Percentiles rank a stretch among this genome's conserved stretches.
These are phyloP conservation scores for Dromococcyx pavoninus DNA, from an alignment of 2,797 vertebrate species.

Conservation along the genomic window DNA sequence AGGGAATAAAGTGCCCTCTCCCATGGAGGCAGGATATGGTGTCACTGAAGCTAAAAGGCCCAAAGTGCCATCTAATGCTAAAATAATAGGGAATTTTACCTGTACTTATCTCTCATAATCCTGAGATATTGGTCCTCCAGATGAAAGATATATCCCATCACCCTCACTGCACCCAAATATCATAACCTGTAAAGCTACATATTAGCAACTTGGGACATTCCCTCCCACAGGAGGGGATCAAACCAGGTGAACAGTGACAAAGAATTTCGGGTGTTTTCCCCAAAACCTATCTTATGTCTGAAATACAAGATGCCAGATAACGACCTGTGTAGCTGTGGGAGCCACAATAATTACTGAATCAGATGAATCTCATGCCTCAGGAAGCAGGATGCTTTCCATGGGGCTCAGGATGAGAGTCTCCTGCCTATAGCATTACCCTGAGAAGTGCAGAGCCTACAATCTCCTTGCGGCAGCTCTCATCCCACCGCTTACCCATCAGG, in stretches of 20 bases:
- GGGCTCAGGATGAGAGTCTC: background rate
- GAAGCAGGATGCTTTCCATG: background rate
- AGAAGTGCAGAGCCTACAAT: background rate
- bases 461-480: fast-evolving
- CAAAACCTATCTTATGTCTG: background rate
- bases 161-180: background rate
- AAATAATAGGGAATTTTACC: conserved; percentile 61
- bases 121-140: conserved; percentile 41
- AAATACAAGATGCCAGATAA: background rate
- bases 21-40: conserved; percentile 27
- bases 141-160: conserved; percentile 33
- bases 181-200: background rate
- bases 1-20: conserved; percentile 43
- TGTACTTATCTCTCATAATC: conserved; percentile 38
- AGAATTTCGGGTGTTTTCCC: fast-evolving
- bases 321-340: background rate
- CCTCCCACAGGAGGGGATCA: background rate
- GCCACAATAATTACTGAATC: background rate
- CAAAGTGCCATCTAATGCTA: conserved; percentile 52
- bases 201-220: conserved; percentile 14
- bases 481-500: background rate
- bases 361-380: background rate
- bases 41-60: conserved; percentile 22
- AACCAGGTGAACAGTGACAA: background rate
- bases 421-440: background rate